phyloP scores from a whole-genome alignment of 2,113 vertebrate species.

The Peromyscus polionotus region DNA sequence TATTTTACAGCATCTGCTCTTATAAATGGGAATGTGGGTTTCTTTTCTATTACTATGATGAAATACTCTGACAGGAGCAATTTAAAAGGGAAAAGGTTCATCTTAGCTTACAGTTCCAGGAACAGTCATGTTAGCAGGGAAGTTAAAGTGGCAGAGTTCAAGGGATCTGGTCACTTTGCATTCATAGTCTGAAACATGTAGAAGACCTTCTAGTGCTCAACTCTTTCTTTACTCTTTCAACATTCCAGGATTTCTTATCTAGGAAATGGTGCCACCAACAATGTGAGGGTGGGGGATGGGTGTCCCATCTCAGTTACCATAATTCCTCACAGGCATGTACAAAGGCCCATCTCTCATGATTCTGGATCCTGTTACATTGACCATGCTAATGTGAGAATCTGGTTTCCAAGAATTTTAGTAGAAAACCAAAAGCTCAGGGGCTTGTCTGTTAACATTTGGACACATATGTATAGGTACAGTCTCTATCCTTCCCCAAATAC shows the following conservation, averaged over 20 bases:
- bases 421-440: not conserved
- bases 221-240: not conserved
- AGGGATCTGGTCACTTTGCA: not conserved
- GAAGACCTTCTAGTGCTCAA: not conserved
- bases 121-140: not conserved
- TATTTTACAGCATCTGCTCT: not conserved
- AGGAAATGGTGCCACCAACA: not conserved
- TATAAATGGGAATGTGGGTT: not conserved
- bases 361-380: not conserved
- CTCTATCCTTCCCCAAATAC: not conserved
- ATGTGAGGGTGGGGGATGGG: not conserved
- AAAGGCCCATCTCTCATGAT: not conserved
- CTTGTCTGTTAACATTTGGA: not conserved
- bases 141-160: not conserved
- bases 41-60: not conserved
- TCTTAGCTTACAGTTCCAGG: not conserved
- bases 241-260: not conserved
- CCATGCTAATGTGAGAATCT: not conserved
- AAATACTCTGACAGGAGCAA: not conserved
- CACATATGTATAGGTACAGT: not conserved
- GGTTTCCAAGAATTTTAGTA: not conserved
- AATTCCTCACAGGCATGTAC: not conserved
- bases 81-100: not conserved
- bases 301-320: not conserved
- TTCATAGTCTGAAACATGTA: not conserved